Percentiles rank a stretch among this genome's conserved stretches.
Conservation (phyloP, 2,797 vertebrate genomes). For the Ambastaia sidthimunki region DNA sequence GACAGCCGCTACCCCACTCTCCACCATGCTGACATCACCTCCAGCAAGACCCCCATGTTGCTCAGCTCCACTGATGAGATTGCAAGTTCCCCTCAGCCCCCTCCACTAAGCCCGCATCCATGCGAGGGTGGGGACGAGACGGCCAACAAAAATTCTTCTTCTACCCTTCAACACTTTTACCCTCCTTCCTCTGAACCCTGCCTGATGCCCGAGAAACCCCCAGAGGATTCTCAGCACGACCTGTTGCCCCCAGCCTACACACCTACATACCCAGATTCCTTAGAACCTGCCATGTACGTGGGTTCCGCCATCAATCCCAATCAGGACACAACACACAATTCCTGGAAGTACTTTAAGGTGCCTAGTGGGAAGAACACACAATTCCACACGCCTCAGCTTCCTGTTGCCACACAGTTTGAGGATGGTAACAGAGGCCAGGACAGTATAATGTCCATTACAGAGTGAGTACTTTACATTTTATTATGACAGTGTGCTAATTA, state of each 20-base stretch:
- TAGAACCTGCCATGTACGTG: constrained; percentile 88
- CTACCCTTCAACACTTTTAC: constrained; percentile 93
- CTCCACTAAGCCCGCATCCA: constrained; percentile 95
- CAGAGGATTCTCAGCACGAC: constrained; percentile 86
- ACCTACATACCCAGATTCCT: constrained; percentile 82
- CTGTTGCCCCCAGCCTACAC: constrained; percentile 83
- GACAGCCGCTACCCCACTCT: constrained; percentile 89
- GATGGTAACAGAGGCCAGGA: constrained; percentile 83
- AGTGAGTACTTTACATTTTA: constrained; percentile 78
- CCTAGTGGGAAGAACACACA: constrained; percentile 88
- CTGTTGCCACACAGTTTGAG: constrained; percentile 88
- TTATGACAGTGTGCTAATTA: background rate
- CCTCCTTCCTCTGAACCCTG: constrained; percentile 92
- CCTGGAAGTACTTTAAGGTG: constrained; percentile 95
- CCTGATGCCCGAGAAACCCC: constrained; percentile 86
- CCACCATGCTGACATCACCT: constrained; percentile 81
- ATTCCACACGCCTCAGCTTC: constrained; percentile 88
- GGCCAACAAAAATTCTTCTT: constrained; percentile 86
- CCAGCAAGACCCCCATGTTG: constrained; percentile 88
- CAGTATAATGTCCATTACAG: constrained; percentile 87
- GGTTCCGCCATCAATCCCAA: constrained; percentile 88
- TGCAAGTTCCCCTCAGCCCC: constrained; percentile 89
- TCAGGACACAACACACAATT: constrained; percentile 87
- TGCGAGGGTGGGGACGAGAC: constrained; percentile 88
- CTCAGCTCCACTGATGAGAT: constrained; percentile 84